These are phyloP conservation scores for Epicampocera succincta DNA, from an alignment of 2,888 invertebrate genomes.

Conservation along the genomic window DNA sequence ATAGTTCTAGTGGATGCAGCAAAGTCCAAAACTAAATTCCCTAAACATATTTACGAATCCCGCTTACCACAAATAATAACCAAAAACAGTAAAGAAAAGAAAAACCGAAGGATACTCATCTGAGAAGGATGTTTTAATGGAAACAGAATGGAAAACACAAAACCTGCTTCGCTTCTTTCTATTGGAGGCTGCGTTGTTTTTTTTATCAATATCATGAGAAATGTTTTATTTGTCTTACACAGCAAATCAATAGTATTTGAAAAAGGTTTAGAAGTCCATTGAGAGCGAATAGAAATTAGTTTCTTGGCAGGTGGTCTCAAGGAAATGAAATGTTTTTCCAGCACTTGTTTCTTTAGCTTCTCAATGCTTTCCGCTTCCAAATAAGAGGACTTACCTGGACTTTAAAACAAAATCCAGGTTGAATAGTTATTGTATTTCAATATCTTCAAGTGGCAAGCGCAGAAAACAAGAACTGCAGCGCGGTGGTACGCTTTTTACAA, in stretches of 20 bases:
- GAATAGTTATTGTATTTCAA: no score
- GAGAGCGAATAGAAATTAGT: constrained; percentile 60
- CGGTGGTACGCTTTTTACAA: no score
- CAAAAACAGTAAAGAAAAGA: constrained; percentile 9
- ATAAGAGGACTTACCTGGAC: no score
- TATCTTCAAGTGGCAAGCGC: no score
- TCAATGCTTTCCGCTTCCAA: not conserved
- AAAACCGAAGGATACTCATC: constrained; percentile 1
- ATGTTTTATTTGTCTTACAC: constrained; percentile 20
- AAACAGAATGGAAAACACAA: no score
- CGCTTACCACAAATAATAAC: constrained; percentile 51
- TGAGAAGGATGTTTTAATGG: not conserved
- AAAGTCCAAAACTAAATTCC: constrained; percentile 60
- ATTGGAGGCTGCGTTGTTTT: not conserved
- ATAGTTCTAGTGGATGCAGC: constrained; percentile 6
- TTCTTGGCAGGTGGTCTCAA: constrained; percentile 16
- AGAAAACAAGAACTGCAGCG: no score
- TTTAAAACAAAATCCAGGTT: no score
- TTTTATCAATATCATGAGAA: not conserved
- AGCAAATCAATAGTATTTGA: constrained; percentile 52
- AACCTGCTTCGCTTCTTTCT: no score
- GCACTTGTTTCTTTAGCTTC: not conserved
- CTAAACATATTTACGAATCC: constrained; percentile 64
- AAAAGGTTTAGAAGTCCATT: constrained; percentile 36
- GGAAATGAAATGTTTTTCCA: not conserved